Percentiles rank a stretch among this genome's conserved stretches.
Conservation (phyloP, 1,140 invertebrate species). For the Eupristina koningsbergeri region DNA sequence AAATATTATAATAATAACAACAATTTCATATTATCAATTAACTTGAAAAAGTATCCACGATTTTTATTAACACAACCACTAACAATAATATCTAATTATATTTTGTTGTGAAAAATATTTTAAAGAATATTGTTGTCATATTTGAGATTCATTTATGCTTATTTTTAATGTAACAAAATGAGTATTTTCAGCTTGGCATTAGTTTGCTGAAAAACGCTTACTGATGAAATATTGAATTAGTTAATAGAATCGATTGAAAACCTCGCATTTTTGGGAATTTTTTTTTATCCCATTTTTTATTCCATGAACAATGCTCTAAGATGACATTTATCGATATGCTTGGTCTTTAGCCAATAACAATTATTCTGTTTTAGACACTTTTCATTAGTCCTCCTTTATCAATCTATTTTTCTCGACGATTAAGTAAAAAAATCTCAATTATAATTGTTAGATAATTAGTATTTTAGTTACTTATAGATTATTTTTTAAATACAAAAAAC, state of each 20-base stretch:
- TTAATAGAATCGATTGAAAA: neutral
- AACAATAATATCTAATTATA: too few species aligned
- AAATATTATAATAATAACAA: too few species aligned
- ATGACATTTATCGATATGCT: neutral
- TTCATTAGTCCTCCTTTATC: too few species aligned
- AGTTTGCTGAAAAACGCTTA: neutral
- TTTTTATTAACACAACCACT: too few species aligned
- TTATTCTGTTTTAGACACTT: neutral
- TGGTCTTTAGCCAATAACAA: neutral
- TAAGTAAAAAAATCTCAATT: too few species aligned
- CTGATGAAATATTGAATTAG: slow-evolving; percentile 5
- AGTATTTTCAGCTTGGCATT: neutral
- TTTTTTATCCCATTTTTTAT: neutral
- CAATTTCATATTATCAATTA: too few species aligned
- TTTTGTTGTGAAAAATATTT: too few species aligned
- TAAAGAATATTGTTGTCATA: neutral
- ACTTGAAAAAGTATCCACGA: too few species aligned
- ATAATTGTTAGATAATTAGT: too few species aligned
- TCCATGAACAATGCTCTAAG: neutral
- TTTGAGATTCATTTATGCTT: neutral
- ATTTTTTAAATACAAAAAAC: too few species aligned
- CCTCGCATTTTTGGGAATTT: neutral
- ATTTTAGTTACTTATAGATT: too few species aligned
- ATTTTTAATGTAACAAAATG: neutral
- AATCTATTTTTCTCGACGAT: too few species aligned